Evolutionary conservation across 1,140 invertebrate species (phyloP).

Genomic region (Cotesia typhae): DNA sequence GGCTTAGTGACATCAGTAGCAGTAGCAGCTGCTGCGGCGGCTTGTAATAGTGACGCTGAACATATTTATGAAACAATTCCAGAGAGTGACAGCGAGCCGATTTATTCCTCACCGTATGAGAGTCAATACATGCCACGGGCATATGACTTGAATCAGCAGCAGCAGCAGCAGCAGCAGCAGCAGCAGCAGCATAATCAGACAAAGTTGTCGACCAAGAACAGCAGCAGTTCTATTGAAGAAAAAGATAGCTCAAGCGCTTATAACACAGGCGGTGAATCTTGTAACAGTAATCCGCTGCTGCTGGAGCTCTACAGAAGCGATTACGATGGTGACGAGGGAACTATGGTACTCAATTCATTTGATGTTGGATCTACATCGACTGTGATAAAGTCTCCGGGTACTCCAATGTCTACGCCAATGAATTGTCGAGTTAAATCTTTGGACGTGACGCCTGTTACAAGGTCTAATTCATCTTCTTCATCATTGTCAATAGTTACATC

Average conservation of each 20-base stretch:
- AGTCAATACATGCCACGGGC: constrained; percentile 32
- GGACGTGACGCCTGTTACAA: constrained; percentile 28
- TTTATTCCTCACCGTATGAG: constrained; percentile 75
- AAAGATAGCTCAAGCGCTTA: constrained; percentile 79
- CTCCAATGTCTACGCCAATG: constrained; percentile 34
- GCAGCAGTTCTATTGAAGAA: constrained; percentile 68
- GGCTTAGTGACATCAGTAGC: constrained; percentile 9
- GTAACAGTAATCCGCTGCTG: constrained; percentile 76
- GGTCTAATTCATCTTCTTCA: constrained; percentile 37
- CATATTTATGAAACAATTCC: constrained; percentile 78
- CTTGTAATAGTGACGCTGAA: constrained; percentile 64
- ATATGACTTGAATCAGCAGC: constrained; percentile 32
- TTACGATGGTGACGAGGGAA: constrained; percentile 64
- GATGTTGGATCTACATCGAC: constrained; percentile 18
- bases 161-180: constrained; percentile 26
- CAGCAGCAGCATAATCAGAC: constrained; percentile 52
- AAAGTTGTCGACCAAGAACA: constrained; percentile 60
- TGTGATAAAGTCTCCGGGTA: constrained; percentile 41
- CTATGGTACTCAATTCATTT: constrained; percentile 62
- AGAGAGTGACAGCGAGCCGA: constrained; percentile 72
- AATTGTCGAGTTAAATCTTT: constrained; percentile 41
- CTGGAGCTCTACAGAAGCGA: constrained; percentile 68
- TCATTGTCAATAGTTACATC: constrained; percentile 18
- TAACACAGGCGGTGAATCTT: constrained; percentile 77
- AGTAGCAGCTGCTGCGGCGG: constrained; percentile 48